Evolutionary conservation across 2,797 vertebrate genomes (phyloP).

Genomic region (Rhinella marina): DNA sequence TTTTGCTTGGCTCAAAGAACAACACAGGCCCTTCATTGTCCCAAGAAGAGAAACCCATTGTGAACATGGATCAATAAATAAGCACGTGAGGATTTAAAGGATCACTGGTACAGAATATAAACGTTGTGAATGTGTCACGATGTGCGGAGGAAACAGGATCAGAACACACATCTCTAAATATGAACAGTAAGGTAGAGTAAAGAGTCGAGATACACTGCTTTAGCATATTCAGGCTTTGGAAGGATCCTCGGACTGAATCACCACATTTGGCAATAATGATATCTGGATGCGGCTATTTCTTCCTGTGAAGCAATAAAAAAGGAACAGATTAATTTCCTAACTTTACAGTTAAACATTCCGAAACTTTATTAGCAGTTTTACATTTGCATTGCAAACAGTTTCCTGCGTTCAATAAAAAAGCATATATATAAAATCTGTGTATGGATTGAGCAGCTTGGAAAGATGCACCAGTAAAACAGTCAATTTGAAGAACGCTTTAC

Average conservation of each 20-base stretch:
- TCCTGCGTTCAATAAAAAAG: conserved; percentile 7
- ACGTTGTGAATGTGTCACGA: not conserved
- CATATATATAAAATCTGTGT: not conserved
- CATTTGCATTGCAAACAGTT: conserved; percentile 30
- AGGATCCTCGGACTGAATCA: not conserved
- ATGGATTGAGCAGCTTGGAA: not conserved
- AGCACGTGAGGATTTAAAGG: too few relatives aligned
- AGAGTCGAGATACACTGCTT: not conserved
- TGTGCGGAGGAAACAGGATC: not conserved
- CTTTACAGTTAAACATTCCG: conserved; percentile 17
- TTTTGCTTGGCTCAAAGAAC: too few relatives aligned
- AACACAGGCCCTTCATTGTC: too few relatives aligned
- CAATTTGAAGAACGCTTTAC: not conserved
- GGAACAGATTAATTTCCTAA: conserved; percentile 24
- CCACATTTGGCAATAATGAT: conserved; percentile 18
- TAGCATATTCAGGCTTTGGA: conserved; percentile 5
- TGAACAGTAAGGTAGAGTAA: not conserved
- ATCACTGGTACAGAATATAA: too few relatives aligned
- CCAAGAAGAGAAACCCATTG: too few relatives aligned
- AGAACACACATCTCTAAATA: not conserved
- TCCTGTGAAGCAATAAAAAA: conserved; percentile 6
- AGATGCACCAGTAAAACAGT: conserved; percentile 12
- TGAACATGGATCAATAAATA: too few relatives aligned
- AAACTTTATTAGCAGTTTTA: conserved; percentile 18
- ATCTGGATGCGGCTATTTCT: not conserved